Conservation (phyloP, 2,888 invertebrate species). For the Cybosia mesomella region DNA sequence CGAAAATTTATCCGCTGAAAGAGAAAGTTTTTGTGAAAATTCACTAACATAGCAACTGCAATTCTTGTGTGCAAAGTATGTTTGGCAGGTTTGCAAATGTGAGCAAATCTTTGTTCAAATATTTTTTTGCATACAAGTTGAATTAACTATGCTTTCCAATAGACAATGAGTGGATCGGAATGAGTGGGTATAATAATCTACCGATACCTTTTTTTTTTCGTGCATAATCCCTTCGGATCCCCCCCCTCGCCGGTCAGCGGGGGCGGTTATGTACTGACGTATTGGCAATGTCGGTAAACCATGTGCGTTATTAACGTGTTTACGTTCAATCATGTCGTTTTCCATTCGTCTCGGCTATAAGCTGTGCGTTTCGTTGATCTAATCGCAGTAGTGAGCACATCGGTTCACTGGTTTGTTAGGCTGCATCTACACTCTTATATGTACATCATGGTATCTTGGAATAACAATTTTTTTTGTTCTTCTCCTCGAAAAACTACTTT, state of each 20-base stretch:
- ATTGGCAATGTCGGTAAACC: conserved; percentile 8
- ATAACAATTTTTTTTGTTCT: neutral
- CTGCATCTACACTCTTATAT: neutral
- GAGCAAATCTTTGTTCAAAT: neutral
- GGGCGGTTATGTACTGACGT: neutral
- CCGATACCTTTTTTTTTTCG: no score
- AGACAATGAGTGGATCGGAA: neutral
- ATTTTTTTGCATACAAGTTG: neutral
- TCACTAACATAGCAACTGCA: neutral
- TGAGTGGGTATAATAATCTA: neutral
- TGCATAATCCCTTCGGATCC: no score
- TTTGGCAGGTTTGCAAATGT: neutral
- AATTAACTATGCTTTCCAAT: neutral
- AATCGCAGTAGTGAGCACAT: conserved; percentile 41
- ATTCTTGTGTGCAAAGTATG: neutral
- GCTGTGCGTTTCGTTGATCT: conserved; percentile 37
- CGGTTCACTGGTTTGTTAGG: conserved; percentile 27
- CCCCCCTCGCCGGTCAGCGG: no score
- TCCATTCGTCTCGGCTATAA: conserved; percentile 47
- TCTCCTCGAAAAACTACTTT: no score
- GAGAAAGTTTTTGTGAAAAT: neutral
- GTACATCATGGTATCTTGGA: neutral
- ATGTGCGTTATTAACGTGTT: conserved; percentile 34
- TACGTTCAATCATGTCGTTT: conserved; percentile 52
- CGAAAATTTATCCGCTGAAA: no score